phyloP scores from a whole-genome alignment of 2,888 invertebrate genomes.

The Drosophila falleni region DNA sequence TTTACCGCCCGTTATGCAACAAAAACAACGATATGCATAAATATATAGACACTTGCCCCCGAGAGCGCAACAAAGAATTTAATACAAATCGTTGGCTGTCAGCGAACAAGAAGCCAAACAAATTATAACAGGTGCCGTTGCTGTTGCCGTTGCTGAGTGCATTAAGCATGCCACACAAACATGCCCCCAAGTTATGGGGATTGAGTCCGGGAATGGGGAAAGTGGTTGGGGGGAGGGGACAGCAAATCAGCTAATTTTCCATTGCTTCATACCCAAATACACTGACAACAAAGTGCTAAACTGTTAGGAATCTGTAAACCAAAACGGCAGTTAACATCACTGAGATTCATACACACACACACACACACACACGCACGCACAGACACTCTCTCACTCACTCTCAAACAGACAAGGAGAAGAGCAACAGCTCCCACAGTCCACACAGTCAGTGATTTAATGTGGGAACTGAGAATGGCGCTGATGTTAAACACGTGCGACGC shows the following conservation, averaged over 20 bases:
- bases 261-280: constrained; percentile 28
- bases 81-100: constrained; percentile 77
- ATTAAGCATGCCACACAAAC: constrained; percentile 39
- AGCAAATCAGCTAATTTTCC: constrained; percentile 51
- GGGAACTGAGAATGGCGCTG: constrained; percentile 62
- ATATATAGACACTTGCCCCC: constrained; percentile 47
- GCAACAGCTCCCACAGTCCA: constrained; percentile 23
- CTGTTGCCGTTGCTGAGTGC: constrained; percentile 47
- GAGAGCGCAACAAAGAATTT: constrained; percentile 62
- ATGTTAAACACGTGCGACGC: constrained; percentile 54
- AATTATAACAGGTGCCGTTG: constrained; percentile 77
- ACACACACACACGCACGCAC: constrained; percentile 11
- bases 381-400: constrained; percentile 2
- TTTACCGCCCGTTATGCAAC: constrained; percentile 64
- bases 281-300: constrained; percentile 46
- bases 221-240: not conserved
- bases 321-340: constrained; percentile 60
- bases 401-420: constrained; percentile 2
- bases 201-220: constrained; percentile 24
- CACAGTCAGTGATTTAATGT: constrained; percentile 67
- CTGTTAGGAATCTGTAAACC: constrained; percentile 51
- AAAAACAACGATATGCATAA: constrained; percentile 35
- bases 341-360: constrained; percentile 38
- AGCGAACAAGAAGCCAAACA: constrained; percentile 78
- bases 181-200: constrained; percentile 43